Evolutionary conservation across 2,888 invertebrate genomes (phyloP).

Genomic region (Nymphalis urticae): DNA sequence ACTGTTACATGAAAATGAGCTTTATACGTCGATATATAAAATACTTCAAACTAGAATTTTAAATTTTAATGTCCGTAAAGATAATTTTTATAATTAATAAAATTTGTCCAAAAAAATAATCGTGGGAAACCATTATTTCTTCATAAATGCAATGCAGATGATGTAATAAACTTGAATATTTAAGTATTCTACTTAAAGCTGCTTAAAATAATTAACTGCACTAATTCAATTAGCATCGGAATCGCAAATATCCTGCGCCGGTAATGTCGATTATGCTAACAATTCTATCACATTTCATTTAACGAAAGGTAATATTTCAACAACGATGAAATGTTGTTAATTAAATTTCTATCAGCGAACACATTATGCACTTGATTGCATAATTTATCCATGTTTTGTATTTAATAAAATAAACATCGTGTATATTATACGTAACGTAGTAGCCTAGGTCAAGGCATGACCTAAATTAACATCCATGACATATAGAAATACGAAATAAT

Average conservation of each 20-base stretch:
- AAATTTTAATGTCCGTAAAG: too few species aligned
- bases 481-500: conserved; percentile 21
- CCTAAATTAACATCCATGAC: conserved; percentile 36
- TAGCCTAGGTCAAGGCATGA: conserved; percentile 41
- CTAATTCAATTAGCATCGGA: conserved; percentile 16
- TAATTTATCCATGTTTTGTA: neutral
- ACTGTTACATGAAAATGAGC: too few species aligned
- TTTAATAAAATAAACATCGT: conserved; percentile 16
- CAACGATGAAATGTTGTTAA: conserved; percentile 28
- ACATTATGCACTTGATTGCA: neutral
- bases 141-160: neutral
- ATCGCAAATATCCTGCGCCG: conserved; percentile 25
- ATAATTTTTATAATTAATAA: too few species aligned
- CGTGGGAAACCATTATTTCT: too few species aligned
- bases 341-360: conserved; percentile 25
- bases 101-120: too few species aligned
- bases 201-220: conserved; percentile 10
- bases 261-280: conserved; percentile 20
- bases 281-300: conserved; percentile 33
- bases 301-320: conserved; percentile 23
- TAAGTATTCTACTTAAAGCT: neutral
- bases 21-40: too few species aligned
- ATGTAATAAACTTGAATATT: too few species aligned
- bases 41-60: too few species aligned
- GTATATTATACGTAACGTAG: conserved; percentile 32